These are phyloP conservation scores for Ichneumon xanthorius DNA, from an alignment of 2,888 invertebrate species.

Conservation along the genomic window DNA sequence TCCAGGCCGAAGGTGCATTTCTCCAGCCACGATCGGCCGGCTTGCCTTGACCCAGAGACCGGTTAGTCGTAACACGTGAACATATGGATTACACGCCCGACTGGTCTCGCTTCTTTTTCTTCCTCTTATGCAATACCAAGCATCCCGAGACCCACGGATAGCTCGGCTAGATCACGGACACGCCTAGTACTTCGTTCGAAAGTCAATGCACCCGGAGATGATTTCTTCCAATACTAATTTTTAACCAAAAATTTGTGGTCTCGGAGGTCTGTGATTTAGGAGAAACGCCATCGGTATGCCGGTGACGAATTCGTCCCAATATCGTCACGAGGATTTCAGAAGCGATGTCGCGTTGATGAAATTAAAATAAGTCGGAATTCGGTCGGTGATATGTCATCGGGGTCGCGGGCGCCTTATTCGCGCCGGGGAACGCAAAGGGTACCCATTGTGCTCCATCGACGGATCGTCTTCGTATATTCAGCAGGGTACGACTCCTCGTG, in stretches of 20 bases:
- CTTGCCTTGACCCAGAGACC: conserved; percentile 82
- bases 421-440: conserved; percentile 40
- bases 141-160: conserved; percentile 32
- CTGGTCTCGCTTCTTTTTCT: conserved; percentile 55
- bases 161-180: conserved; percentile 11
- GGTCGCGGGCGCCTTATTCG: conserved; percentile 57
- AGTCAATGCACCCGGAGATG: background rate
- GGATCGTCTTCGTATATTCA: conserved; percentile 83
- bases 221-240: background rate
- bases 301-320: conserved; percentile 45
- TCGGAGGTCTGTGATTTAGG: background rate
- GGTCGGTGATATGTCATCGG: conserved; percentile 57
- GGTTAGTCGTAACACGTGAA: conserved; percentile 72
- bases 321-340: background rate
- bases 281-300: conserved; percentile 29
- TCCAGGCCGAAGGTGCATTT: conserved; percentile 64
- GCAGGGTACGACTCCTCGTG: conserved; percentile 71
- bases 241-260: background rate
- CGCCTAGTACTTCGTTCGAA: conserved; percentile 14
- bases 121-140: conserved; percentile 62
- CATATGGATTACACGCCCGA: conserved; percentile 74
- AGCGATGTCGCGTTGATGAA: conserved; percentile 6
- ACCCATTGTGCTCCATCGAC: conserved; percentile 79
- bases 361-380: conserved; percentile 57
- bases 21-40: conserved; percentile 65